Conservation (phyloP, 1,140 invertebrate genomes). For the Pseudomyrmex concolor region DNA sequence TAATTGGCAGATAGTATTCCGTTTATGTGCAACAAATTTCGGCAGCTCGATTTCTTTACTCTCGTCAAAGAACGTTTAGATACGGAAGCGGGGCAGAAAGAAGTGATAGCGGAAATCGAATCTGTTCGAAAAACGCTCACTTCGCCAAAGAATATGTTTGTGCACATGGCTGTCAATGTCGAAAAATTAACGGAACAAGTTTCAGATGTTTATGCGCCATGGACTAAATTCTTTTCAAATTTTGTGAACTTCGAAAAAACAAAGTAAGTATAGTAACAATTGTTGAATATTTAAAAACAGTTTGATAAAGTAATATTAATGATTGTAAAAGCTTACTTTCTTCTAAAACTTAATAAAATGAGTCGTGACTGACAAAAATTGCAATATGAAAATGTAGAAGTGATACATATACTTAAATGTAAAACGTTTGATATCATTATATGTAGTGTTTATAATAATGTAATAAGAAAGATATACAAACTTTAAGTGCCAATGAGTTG, state of each 20-base stretch:
- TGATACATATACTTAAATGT: too few species aligned
- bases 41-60: slow-evolving; percentile 89
- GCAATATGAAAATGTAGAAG: too few species aligned
- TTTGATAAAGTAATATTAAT: too few species aligned
- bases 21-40: slow-evolving; percentile 88
- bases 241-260: slow-evolving; percentile 73
- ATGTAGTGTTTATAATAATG: too few species aligned
- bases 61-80: slow-evolving; percentile 87
- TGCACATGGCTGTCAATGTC: slow-evolving; percentile 92
- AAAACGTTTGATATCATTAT: too few species aligned
- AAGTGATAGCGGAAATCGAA: slow-evolving; percentile 88
- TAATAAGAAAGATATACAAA: too few species aligned
- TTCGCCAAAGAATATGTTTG: slow-evolving; percentile 86
- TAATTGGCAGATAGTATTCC: slow-evolving; percentile 89
- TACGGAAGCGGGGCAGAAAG: slow-evolving; percentile 84
- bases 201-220: slow-evolving; percentile 84
- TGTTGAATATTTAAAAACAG: background rate
- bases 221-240: slow-evolving; percentile 85
- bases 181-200: slow-evolving; percentile 85
- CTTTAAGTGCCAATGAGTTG: too few species aligned
- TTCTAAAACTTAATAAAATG: too few species aligned
- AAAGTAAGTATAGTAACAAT: slow-evolving; percentile 75
- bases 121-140: slow-evolving; percentile 87
- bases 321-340: background rate
- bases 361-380: too few species aligned